phyloP scores from a whole-genome alignment of 2,888 invertebrate species.

The Scaeva pyrastri region DNA sequence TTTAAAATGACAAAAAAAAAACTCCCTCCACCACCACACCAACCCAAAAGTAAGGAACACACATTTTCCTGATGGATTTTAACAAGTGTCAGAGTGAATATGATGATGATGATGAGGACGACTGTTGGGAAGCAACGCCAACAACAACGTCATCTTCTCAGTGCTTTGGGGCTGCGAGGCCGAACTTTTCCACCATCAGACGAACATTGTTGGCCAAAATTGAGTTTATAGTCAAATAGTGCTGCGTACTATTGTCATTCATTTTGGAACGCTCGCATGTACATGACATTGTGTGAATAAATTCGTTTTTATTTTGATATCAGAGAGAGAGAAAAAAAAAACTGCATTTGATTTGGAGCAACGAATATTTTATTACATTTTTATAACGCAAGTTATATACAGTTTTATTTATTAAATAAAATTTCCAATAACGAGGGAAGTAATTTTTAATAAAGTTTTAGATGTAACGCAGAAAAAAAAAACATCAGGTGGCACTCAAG shows the following conservation, averaged over 20 bases:
- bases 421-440: neutral
- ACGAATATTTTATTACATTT: neutral
- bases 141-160: too few species aligned
- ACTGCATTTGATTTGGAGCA: constrained; percentile 5
- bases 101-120: constrained; percentile 36
- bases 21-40: neutral
- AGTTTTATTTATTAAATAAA: too few species aligned
- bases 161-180: neutral
- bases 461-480: neutral
- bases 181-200: neutral
- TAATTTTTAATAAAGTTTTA: neutral
- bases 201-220: constrained; percentile 30
- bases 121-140: constrained; percentile 11
- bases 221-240: constrained; percentile 45
- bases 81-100: constrained; percentile 48
- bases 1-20: constrained; percentile 19
- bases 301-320: neutral
- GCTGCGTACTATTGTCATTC: constrained; percentile 29
- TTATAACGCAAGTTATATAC: neutral
- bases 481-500: neutral
- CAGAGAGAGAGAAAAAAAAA: neutral
- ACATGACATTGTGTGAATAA: constrained; percentile 38
- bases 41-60: neutral
- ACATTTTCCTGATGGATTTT: constrained; percentile 65
- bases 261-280: neutral